Base-by-base conservation (phyloP, 2,113 vertebrate species). In the Glaucidium brasilianum region DNA sequence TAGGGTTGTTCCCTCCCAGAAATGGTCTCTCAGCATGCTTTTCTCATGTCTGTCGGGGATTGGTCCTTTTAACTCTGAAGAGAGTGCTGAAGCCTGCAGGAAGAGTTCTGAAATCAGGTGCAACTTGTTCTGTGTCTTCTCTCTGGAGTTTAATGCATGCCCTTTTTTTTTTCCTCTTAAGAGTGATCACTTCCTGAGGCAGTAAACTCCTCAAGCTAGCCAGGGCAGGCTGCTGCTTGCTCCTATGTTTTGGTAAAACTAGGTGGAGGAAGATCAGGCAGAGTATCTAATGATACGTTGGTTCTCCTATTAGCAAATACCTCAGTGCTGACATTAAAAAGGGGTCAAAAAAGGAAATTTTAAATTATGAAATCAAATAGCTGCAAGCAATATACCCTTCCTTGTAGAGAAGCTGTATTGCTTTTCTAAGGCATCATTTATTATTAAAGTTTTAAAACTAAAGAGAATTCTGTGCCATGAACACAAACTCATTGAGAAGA, bases 141-240 rank as follows among this genome's bases (percentile, higher is more conserved):
- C 55, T 59, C 60, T 75, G 72, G 80, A 3, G 1, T 85, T 85
- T 75, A 80, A 63, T 25, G 35, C 9, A 13, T 52, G 47, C 17
- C 8, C 1, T 9, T 12, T 50, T 64, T 43, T 58, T 63, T n/a
- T n/a, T n/a, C n/a, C n/a, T n/a, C n/a, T n/a, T n/a, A n/a, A n/a
- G n/a, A n/a, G n/a, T n/a, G 77, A 94, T 86, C 64, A 26, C 43
- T 39, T 93, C 60, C 56, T 5, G 19, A 86, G 73, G 88, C 92
- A 91, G 56, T 66, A 25, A 95, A 76, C 92, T 94, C 87, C 73
- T 78, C 76, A 91, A 35, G 45, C 77, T 39, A 77, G 66, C 49
- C 69, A 78, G 80, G 86, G 55, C 96, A 97, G 62, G 96, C 80
- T 86, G 47, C 59, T 84, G 86, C 92, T 88, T 93, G 88, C 68